phyloP scores from a whole-genome alignment of 2,797 vertebrate genomes.

The Antennarius maculatus region DNA sequence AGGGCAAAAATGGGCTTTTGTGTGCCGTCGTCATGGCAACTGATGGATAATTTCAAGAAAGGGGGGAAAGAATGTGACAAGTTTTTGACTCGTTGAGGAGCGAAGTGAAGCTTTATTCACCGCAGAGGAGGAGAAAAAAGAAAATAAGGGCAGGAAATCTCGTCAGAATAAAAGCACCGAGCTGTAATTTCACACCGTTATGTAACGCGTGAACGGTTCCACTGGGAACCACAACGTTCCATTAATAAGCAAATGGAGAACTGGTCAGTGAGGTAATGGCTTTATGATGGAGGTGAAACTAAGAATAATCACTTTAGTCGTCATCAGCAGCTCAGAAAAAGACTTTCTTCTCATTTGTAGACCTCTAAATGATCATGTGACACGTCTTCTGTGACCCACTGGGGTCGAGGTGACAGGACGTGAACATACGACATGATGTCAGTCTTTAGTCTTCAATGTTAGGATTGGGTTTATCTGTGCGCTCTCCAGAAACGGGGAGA shows the following conservation, averaged over 20 bases:
- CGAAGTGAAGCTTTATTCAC: conserved; percentile 19
- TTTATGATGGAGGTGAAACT: background rate
- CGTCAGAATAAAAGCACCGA: conserved; percentile 6
- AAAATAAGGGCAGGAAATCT: conserved; percentile 39
- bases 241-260: background rate
- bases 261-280: conserved; percentile 4
- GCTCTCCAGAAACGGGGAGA: background rate
- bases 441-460: no score
- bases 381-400: no score
- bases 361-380: no score
- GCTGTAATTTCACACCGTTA: conserved; percentile 40
- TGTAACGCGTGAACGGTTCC: conserved; percentile 21
- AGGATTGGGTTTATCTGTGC: no score
- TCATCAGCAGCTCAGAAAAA: background rate
- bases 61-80: conserved; percentile 26
- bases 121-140: conserved; percentile 2
- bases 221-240: conserved; percentile 13
- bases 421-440: no score
- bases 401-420: no score
- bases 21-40: conserved; percentile 81
- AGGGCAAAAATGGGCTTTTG: conserved; percentile 30
- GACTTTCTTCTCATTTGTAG: no score
- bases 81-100: conserved; percentile 22
- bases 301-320: background rate
- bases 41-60: conserved; percentile 41